A percentile compares a stretch with the other conserved stretches of the same genome.
Conservation (phyloP, 2,888 invertebrate species). For the Phytoseiulus persimilis region DNA sequence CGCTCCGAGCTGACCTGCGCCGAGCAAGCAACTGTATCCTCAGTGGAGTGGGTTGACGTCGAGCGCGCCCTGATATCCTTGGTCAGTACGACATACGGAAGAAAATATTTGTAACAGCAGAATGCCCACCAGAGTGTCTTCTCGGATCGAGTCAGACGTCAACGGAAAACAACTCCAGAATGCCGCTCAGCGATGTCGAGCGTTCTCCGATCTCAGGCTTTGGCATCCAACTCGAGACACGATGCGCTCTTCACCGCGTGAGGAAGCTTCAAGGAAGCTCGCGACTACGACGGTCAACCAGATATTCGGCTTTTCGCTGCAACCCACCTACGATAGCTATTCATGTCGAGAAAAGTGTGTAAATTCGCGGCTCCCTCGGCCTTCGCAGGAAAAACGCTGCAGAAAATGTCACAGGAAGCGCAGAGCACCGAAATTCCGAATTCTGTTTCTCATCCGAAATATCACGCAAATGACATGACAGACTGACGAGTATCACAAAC, state of each 20-base stretch:
- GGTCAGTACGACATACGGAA: neutral
- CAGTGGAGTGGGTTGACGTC: neutral
- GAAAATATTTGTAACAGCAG: neutral
- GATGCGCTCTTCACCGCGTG: too few species aligned
- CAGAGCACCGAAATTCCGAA: neutral
- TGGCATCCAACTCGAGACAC: too few species aligned
- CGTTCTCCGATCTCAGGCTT: too few species aligned
- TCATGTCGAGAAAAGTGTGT: neutral
- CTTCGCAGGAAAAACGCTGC: neutral
- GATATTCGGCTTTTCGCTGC: neutral
- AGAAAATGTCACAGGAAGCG: neutral
- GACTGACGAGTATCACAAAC: neutral
- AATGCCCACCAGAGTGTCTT: neutral
- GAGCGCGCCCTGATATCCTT: neutral
- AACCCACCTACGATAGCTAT: neutral
- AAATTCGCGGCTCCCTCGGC: neutral
- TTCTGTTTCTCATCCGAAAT: neutral
- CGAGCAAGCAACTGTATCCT: neutral
- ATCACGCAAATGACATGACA: neutral
- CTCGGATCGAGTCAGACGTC: neutral
- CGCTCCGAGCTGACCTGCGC: neutral
- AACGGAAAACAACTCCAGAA: neutral
- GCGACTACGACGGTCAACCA: neutral
- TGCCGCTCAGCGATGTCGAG: neutral
- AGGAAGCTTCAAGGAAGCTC: neutral